Conservation (phyloP, 2,888 invertebrate genomes). For the Acanthosepion lycidas region DNA sequence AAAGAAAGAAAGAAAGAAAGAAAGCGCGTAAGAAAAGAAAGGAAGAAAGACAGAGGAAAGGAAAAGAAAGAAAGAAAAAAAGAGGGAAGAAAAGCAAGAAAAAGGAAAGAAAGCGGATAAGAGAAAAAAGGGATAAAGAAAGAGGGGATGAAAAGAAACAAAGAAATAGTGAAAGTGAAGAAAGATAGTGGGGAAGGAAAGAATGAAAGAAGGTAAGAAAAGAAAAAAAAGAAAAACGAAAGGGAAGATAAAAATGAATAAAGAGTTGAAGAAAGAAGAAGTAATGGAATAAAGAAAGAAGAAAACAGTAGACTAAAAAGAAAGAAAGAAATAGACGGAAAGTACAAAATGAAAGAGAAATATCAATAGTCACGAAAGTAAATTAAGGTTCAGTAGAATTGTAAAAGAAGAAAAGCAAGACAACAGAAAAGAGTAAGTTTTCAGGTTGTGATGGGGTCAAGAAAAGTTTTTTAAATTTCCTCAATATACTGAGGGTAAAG, state of each 20-base stretch:
- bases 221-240: too few relatives aligned
- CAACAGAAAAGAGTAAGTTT: too few relatives aligned
- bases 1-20: not conserved
- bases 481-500: too few relatives aligned
- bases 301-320: not conserved
- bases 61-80: not conserved
- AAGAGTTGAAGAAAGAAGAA: not conserved
- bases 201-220: too few relatives aligned
- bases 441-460: too few relatives aligned
- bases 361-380: not conserved
- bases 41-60: not conserved
- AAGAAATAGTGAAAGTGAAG: not conserved
- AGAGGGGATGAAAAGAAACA: not conserved
- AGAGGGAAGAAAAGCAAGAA: not conserved
- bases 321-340: not conserved
- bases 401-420: too few relatives aligned
- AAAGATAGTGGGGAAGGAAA: not conserved
- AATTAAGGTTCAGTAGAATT: not conserved
- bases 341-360: too few relatives aligned
- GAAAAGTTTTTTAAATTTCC: too few relatives aligned
- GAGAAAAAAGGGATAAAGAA: not conserved
- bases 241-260: not conserved
- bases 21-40: not conserved
- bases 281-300: not conserved
- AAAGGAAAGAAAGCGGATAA: not conserved